Percentiles rank a stretch among this genome's conserved stretches.
Conservation (phyloP, 2,113 vertebrate species). For the Rousettus leschenaultii region DNA sequence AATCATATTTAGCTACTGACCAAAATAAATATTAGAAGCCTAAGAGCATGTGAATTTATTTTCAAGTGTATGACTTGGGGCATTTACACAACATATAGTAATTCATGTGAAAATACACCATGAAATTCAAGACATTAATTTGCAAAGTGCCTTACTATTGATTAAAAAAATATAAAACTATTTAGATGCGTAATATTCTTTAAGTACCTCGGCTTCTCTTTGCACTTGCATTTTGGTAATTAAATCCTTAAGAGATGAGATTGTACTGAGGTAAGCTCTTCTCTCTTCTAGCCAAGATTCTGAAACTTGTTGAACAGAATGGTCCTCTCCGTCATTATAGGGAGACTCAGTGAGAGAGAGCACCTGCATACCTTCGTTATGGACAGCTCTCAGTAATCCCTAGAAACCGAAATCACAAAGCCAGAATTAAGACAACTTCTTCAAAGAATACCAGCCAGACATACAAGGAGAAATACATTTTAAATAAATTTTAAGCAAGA, state of each 20-base stretch:
- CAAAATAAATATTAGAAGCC: background rate
- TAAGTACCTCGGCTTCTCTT: slow-evolving; percentile 84
- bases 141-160: background rate
- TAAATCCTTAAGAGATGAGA: slow-evolving; percentile 90
- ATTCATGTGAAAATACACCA: slow-evolving; percentile 5
- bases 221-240: slow-evolving; percentile 89
- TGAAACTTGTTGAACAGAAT: slow-evolving; percentile 68
- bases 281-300: slow-evolving; percentile 88
- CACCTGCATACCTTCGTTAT: slow-evolving; percentile 95
- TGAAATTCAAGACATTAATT: background rate
- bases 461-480: background rate
- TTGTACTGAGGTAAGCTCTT: slow-evolving; percentile 86
- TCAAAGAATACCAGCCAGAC: background rate
- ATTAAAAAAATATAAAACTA: background rate
- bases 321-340: slow-evolving; percentile 79
- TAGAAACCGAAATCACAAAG: slow-evolving; percentile 67
- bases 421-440: background rate
- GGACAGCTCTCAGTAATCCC: slow-evolving; percentile 93
- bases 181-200: background rate
- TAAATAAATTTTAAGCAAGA: background rate
- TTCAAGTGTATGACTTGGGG: background rate
- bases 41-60: background rate
- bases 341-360: slow-evolving; percentile 91
- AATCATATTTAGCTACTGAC: background rate
- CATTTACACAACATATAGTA: background rate